phyloP scores from a whole-genome alignment of 2,797 vertebrate species.

The Sciaenops ocellatus region DNA sequence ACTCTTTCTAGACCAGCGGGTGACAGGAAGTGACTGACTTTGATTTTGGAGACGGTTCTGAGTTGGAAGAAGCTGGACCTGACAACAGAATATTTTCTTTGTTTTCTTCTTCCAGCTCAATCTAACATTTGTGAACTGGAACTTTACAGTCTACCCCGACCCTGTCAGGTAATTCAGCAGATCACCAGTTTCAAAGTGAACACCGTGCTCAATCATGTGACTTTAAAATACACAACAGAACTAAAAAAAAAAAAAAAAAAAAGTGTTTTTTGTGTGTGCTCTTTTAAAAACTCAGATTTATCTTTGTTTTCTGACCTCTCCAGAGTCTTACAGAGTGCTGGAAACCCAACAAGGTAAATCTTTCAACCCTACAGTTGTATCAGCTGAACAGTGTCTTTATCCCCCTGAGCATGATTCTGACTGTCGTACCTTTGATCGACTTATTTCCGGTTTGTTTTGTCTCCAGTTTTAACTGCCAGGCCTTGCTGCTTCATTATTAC shows the following conservation, averaged over 20 bases:
- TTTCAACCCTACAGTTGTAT: not conserved
- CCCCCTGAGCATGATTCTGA: not conserved
- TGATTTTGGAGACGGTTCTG: not conserved
- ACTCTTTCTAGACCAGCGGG: too few species aligned
- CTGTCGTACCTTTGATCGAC: too few species aligned
- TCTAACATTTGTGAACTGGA: constrained; percentile 92
- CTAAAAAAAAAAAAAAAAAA: too few species aligned
- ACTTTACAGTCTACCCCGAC: constrained; percentile 86
- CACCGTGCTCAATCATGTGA: too few species aligned
- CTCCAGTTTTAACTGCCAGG: constrained; percentile 86
- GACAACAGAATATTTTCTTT: not conserved
- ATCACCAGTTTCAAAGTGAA: too few species aligned
- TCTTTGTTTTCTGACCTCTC: not conserved
- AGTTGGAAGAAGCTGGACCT: too few species aligned
- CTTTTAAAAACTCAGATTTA: too few species aligned
- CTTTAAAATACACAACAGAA: too few species aligned
- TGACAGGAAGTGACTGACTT: not conserved
- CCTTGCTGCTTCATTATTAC: constrained; percentile 88
- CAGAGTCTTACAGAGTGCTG: not conserved
- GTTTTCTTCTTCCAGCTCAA: constrained; percentile 90
- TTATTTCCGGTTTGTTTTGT: rapidly evolving
- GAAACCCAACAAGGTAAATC: constrained; percentile 52
- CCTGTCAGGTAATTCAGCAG: constrained; percentile 89
- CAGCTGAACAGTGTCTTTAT: not conserved
- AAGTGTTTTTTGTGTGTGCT: too few species aligned